Base-by-base conservation (phyloP, 2,113 vertebrate genomes). In the Oceanodroma tethys region DNA sequence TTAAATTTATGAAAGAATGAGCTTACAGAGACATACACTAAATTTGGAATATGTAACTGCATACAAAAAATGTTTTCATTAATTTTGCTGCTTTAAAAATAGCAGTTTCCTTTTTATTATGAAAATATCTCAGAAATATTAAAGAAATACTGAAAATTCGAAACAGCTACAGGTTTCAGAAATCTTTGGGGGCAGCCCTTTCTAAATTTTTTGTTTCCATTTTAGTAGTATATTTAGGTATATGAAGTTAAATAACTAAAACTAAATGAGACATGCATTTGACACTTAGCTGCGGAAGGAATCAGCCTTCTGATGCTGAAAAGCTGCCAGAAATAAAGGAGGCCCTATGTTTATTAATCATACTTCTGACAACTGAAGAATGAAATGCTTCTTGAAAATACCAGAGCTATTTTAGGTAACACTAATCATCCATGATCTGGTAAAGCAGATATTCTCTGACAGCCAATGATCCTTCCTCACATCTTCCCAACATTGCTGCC, bases 321-420 rank as follows among this genome's bases (percentile, higher is more conserved):
- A 86, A 90, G 21, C 27, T 92, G 48, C 50, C 86, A 95, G 32
- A 27, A 88, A 58, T 56, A 86, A 76, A 82, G 45, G 22, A 90
- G 30, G 11, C 6, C 6, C 52, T 48, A 32, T 73, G 45, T 90
- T 90, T 92, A 83, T 90, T 88, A 88, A 81, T 66, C 34, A 93
- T 60, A 60, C 11, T 56, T 90, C 71, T 80, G 71, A 94, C 25
- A 86, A 58, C 16, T 87, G 79, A 80, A 90, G 56, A 90, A 70
- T 73, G 40, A 90, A 95, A 90, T 43, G 16, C 4, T 22, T 85
- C 67, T 82, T 90, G 68, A 92, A 95, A 92, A 79, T 92, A 87
- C 11, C 58, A 92, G 71, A 90, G 27, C 18, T 88, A 55, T 92
- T 82, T 92, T 85, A 38, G 38, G 58, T 56, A 88, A 32, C 34